Percentiles rank a stretch among this genome's conserved stretches.
Evolutionary conservation across 64 coral and sea anemone species (phyloP).

Genomic region (Hydrozoanthus tunicans): DNA sequence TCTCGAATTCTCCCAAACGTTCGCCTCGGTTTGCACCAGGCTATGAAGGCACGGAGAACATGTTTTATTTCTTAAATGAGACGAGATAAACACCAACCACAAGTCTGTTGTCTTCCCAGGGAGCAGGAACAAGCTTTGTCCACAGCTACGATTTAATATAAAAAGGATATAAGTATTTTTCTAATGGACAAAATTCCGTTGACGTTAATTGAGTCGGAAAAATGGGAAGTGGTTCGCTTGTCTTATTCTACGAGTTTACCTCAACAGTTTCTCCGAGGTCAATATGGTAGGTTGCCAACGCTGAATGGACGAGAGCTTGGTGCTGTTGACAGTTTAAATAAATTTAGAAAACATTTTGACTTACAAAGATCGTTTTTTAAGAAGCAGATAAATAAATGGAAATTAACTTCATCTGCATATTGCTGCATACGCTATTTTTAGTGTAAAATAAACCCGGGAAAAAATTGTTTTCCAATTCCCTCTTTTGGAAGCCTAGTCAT

Average conservation of each 20-base stretch:
- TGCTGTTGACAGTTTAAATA: constrained; percentile 48
- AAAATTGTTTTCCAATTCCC: too few species aligned
- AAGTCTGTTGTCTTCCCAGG: constrained; percentile 87
- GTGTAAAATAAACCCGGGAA: background rate
- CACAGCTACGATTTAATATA: constrained; percentile 50
- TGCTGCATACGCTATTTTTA: background rate
- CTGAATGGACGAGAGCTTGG: constrained; percentile 60
- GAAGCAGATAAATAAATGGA: background rate
- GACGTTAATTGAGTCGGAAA: background rate
- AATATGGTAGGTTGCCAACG: constrained; percentile 59
- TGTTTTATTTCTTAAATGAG: background rate
- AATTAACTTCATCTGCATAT: too few species aligned
- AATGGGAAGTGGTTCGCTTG: background rate
- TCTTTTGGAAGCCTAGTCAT: background rate
- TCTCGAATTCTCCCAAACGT: too few species aligned
- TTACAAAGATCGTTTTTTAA: background rate
- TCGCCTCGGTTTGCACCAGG: too few species aligned
- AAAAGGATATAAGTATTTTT: background rate
- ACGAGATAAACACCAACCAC: constrained; percentile 51
- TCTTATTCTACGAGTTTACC: constrained; percentile 23
- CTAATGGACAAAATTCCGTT: background rate
- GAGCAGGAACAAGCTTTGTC: constrained; percentile 68
- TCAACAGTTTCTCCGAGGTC: constrained; percentile 67
- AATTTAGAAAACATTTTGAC: background rate
- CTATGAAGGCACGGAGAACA: background rate